Evolutionary conservation across 1,140 invertebrate genomes (phyloP).

Genomic region (Drosophila orosa): DNA sequence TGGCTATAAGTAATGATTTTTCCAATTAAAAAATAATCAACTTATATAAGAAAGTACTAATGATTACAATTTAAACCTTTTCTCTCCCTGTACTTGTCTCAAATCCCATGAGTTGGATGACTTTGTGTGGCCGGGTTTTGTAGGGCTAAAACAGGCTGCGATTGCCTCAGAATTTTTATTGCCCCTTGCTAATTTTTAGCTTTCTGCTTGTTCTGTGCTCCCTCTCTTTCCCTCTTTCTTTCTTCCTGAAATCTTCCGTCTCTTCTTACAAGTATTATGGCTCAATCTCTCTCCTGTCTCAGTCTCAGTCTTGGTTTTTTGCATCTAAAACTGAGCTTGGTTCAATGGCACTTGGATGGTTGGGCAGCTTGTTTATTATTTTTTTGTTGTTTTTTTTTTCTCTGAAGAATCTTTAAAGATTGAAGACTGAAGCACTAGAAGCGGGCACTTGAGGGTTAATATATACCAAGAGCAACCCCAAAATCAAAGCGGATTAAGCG

Average conservation of each 20-base stretch:
- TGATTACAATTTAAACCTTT: not conserved
- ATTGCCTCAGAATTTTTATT: slow-evolving; percentile 55
- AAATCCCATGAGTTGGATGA: slow-evolving; percentile 7
- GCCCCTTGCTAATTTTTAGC: slow-evolving; percentile 56
- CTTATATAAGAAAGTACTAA: too few species aligned
- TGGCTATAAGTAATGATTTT: not conserved
- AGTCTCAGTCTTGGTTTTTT: slow-evolving; percentile 10
- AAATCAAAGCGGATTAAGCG: slow-evolving; percentile 49
- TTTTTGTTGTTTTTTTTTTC: not conserved
- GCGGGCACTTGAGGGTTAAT: slow-evolving; percentile 35
- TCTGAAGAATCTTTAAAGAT: slow-evolving; percentile 19
- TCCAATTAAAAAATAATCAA: too few species aligned
- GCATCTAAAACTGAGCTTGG: slow-evolving; percentile 24
- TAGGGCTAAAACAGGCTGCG: slow-evolving; percentile 36
- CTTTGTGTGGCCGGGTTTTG: slow-evolving; percentile 13
- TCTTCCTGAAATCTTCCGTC: not conserved
- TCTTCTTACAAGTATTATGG: slow-evolving; percentile 4
- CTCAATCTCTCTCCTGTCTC: not conserved
- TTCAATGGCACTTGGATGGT: slow-evolving; percentile 49
- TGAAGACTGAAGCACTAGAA: slow-evolving; percentile 16
- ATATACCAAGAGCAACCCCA: slow-evolving; percentile 24
- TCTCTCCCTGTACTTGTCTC: slow-evolving; percentile 5
- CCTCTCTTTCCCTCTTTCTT: slow-evolving; percentile 1
- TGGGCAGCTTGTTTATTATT: slow-evolving; percentile 27
- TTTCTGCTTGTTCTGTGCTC: slow-evolving; percentile 29